Conservation (phyloP, 2,113 vertebrate genomes). For the Proteles cristata region DNA sequence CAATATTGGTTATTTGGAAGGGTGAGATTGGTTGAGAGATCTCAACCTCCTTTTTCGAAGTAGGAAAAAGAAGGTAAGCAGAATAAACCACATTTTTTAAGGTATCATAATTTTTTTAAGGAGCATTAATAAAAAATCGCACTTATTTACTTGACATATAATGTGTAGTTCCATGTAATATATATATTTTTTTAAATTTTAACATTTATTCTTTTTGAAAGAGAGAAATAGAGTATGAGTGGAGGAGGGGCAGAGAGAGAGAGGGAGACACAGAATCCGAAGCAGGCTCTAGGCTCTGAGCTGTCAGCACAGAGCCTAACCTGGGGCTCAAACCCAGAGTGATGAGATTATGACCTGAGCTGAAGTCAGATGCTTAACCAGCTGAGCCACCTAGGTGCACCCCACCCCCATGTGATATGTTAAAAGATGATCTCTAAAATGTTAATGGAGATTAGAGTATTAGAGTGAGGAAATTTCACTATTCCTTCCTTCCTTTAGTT, state of each 20-base stretch:
- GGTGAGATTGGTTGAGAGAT: neutral
- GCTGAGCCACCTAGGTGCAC: too few relatives aligned
- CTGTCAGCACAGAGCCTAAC: too few relatives aligned
- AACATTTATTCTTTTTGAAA: too few relatives aligned
- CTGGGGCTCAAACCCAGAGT: too few relatives aligned
- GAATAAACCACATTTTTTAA: neutral
- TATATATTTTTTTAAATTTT: too few relatives aligned
- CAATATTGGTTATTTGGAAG: neutral
- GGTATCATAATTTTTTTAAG: neutral
- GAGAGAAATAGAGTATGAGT: too few relatives aligned
- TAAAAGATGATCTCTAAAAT: neutral
- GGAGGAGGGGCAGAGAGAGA: too few relatives aligned
- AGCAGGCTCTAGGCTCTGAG: too few relatives aligned
- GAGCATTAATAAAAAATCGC: neutral
- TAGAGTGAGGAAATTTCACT: neutral
- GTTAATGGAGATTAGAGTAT: neutral
- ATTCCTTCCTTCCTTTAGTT: constrained; percentile 11
- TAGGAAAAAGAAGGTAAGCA: constrained; percentile 88
- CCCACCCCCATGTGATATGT: neutral
- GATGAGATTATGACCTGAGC: too few relatives aligned
- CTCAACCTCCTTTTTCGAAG: neutral
- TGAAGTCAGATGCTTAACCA: too few relatives aligned
- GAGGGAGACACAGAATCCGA: too few relatives aligned
- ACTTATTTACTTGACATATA: neutral
- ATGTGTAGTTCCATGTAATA: neutral